Evolutionary conservation across 2,797 vertebrate species (phyloP), one percentile per base, ranked within the genome.

Genomic region (Catostomus latipinnis): DNA sequence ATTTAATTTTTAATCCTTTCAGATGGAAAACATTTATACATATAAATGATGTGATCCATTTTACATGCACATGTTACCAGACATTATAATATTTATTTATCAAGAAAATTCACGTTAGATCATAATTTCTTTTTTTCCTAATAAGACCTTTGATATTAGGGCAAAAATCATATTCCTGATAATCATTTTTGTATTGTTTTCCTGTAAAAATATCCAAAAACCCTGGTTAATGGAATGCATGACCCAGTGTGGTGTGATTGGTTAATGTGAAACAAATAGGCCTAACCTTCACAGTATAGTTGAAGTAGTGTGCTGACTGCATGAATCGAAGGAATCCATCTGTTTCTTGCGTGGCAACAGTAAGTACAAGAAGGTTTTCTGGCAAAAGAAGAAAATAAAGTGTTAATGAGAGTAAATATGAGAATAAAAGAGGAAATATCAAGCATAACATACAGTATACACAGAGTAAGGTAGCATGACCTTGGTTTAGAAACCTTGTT

Each of bases 311-410:
- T 87, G 96, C 96, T 77, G 97, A 96, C 89, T 92, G 93, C 95
- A 97, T 96, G 88, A 99, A 99, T 85, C 98, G 95, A 63, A 88
- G 93, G 88, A 96, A 99, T 84, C 98, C 98, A 84, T 99, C 98
- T 0, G 94, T 97, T 92, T 97, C 95, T 87, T 94, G 92, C 7
- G 97, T 99, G 82, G 97, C 97, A 71, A 98, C 95, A 70, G 97
- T 99, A 65, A 99, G 89, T 85, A 99, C 92, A 14, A 98, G 93
- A 78, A 99, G 90, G 81, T 98, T 98, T 80, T 96, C 97, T 99
- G 89, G 5, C 52, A 63, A 81, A 12, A 81, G 46, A 73, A 71
- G 48, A 0, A 68, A n/a, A 81, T 71, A 13, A 49, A 76, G 48
- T 81, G 69, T 54, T 48, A 71, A 8, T 34, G 34, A 34, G 34